Percentiles rank a stretch among this genome's conserved stretches.
phyloP scores from a whole-genome alignment of 2,113 vertebrate genomes.

The Malaclemys terrapin region DNA sequence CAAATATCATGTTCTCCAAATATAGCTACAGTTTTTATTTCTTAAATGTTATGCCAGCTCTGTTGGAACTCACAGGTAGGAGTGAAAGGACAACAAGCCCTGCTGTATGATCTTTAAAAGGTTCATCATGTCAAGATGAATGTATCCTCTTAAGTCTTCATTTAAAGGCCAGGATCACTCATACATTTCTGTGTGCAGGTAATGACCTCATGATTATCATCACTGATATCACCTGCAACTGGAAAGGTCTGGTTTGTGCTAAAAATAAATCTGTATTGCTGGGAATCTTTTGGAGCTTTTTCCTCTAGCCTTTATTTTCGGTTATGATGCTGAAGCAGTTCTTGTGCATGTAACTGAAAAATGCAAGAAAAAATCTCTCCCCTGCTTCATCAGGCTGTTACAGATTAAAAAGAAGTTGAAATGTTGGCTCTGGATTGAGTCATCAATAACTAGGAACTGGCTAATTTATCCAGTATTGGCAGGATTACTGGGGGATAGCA shows the following conservation, averaged over 20 bases:
- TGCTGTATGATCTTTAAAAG: constrained; percentile 45
- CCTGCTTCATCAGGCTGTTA: background rate
- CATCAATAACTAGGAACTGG: background rate
- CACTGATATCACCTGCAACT: background rate
- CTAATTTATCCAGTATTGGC: background rate
- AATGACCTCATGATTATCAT: constrained; percentile 51
- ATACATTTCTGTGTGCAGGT: constrained; percentile 43
- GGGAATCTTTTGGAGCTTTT: background rate
- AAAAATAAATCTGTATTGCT: background rate
- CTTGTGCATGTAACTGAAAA: background rate
- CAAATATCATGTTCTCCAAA: background rate
- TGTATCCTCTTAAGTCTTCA: constrained; percentile 53
- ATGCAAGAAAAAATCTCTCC: background rate
- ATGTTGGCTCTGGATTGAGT: background rate
- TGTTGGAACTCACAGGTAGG: constrained; percentile 48
- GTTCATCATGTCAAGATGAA: constrained; percentile 52
- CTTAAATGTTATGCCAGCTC: constrained; percentile 14
- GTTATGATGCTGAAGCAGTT: background rate
- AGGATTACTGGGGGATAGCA: background rate
- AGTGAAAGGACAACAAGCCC: constrained; percentile 57
- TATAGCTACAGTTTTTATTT: background rate
- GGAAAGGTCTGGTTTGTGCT: background rate
- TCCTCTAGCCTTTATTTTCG: background rate
- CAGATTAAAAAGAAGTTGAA: background rate
- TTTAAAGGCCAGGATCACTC: constrained; percentile 58